Conservation (phyloP, 2,113 vertebrate species). For the Pomatostomus ruficeps region DNA sequence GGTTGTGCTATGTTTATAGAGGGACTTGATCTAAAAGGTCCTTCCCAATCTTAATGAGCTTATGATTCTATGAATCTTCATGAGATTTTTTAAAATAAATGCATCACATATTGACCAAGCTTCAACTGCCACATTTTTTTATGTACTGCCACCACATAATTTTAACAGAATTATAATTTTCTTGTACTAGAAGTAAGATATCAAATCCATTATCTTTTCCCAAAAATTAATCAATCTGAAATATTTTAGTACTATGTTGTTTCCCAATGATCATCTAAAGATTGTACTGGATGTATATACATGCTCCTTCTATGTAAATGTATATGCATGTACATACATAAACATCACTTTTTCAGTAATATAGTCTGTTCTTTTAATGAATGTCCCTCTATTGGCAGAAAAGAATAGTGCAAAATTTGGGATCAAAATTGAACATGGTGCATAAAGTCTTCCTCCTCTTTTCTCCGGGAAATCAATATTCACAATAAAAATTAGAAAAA, state of each 20-base stretch:
- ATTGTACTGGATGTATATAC: too few relatives aligned
- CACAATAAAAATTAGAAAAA: not conserved
- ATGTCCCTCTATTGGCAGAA: not conserved
- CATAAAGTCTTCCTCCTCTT: not conserved
- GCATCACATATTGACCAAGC: not conserved
- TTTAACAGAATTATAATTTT: not conserved
- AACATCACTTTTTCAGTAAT: not conserved
- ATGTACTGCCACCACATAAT: not conserved
- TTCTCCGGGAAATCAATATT: not conserved
- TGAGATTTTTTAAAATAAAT: not conserved
- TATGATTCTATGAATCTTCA: not conserved
- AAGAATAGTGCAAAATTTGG: not conserved
- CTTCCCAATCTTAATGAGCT: not conserved
- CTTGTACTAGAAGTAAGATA: not conserved
- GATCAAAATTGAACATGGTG: rapidly evolving
- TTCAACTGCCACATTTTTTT: not conserved
- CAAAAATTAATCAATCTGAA: not conserved
- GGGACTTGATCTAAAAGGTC: not conserved
- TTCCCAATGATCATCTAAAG: not conserved
- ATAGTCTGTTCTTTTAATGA: not conserved
- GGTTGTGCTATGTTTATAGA: rapidly evolving
- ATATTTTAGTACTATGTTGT: not conserved
- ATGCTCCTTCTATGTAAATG: not conserved
- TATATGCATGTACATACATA: not conserved
- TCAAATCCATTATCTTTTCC: not conserved